These are phyloP conservation scores for Crocidura indochinensis DNA, from an alignment of 2,797 vertebrate species.

Conservation along the genomic window DNA sequence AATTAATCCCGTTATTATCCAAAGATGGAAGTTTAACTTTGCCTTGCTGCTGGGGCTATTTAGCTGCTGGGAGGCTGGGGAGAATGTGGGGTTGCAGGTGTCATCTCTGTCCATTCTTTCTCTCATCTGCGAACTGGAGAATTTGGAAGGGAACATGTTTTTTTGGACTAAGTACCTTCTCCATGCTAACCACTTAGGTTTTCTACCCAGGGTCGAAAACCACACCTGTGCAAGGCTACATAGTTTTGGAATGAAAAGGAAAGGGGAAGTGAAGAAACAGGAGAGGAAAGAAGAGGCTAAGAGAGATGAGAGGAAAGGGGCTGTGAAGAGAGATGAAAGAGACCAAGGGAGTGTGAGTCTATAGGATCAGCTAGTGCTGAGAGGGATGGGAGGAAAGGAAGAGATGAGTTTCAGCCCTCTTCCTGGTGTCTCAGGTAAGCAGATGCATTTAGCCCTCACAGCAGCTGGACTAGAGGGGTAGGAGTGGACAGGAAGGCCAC, in stretches of 20 bases:
- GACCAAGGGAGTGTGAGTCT: too few relatives aligned
- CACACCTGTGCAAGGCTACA: neutral
- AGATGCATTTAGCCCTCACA: neutral
- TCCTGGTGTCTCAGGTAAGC: neutral
- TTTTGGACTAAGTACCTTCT: too few relatives aligned
- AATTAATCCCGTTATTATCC: constrained; percentile 44
- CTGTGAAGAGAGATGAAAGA: too few relatives aligned
- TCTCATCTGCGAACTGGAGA: neutral
- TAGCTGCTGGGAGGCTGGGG: neutral
- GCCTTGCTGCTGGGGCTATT: neutral
- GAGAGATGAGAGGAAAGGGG: neutral
- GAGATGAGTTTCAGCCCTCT: too few relatives aligned
- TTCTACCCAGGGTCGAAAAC: constrained; percentile 2
- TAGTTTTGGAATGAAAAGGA: neutral
- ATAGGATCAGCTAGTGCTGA: too few relatives aligned
- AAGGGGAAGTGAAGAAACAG: neutral
- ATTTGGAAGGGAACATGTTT: neutral
- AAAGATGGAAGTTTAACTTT: constrained; percentile 12
- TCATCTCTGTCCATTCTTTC: neutral
- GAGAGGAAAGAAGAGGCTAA: neutral
- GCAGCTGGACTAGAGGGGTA: neutral
- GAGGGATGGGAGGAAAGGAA: too few relatives aligned
- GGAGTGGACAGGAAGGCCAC: neutral
- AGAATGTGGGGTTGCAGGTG: neutral
- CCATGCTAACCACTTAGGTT: too few relatives aligned